Base-by-base conservation (phyloP, 1,140 invertebrate species). In the Ostrea edulis region DNA sequence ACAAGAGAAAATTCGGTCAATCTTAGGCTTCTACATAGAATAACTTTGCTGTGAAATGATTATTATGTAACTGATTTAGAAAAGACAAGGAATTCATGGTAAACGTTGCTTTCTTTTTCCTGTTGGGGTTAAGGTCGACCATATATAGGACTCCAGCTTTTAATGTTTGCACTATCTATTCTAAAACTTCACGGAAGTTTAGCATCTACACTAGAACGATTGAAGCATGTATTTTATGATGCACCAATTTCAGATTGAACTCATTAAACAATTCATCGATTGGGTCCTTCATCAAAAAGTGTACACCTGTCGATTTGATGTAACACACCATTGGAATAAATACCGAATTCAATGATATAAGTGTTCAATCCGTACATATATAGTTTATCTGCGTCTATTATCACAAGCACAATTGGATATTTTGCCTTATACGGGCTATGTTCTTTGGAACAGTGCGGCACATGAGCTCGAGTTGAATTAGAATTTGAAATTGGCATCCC, bases 181-280 rank as follows among this genome's bases (percentile, higher is more conserved):
- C 35, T 44, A 44, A 44, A 44, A 44, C 5, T 29, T 71, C 68
- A 71, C n/a, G 68, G 68, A 71, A 71, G 29, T 71, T 58, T 14
- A 44, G 35, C 35, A 44, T 44, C 5, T 44, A 44, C 0, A 17
- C 55, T 17, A 58, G 5, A 58, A 58, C 3, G 55, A 58, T 58
- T 71, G 22, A 12, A 71, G 14, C 29, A 12, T 20, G n/a, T 20
- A 9, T 12, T 8, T 8, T 71, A 29, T 7, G 22, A 29, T 71
- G 68, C 25, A 29, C 68, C 68, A 29, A 71, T 71, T 12, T 71
- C 68, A 11, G 29, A 25, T 25, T 71, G 7, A 71, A 71, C 68
- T 71, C 68, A 25, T 71, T 71, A 71, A 71, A 71, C 68, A 29
- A 35, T 71, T 71, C 68, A 29, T 29, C 22, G 29, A 71, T 29